Conservation (phyloP, 2,113 vertebrate genomes). For the Struthio camelus region DNA sequence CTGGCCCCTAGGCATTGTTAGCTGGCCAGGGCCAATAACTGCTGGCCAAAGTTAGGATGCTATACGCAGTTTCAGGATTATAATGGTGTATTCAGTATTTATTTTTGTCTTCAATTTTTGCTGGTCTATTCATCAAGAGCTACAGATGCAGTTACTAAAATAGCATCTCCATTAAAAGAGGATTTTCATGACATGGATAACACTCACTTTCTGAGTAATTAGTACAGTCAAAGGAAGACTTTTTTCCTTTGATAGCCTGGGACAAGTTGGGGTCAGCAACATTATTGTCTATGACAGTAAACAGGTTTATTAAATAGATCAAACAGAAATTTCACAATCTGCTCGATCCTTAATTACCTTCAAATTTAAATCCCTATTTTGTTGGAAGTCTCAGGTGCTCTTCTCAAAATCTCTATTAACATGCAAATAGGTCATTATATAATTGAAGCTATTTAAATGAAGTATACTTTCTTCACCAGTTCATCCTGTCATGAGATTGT, state of each 20-base stretch:
- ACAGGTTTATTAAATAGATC: slow-evolving; percentile 67
- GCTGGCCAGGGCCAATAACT: neutral
- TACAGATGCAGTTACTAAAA: slow-evolving; percentile 1
- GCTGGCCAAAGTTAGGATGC: neutral
- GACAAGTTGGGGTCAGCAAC: slow-evolving; percentile 39
- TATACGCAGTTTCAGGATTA: neutral
- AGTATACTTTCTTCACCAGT: slow-evolving; percentile 34
- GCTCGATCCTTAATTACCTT: slow-evolving; percentile 65
- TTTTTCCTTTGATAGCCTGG: slow-evolving; percentile 17
- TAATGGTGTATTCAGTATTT: neutral
- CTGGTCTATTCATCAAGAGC: neutral
- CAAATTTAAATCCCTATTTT: slow-evolving; percentile 68
- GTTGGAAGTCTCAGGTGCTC: slow-evolving; percentile 65
- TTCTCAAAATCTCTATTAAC: slow-evolving; percentile 72
- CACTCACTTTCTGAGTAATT: neutral
- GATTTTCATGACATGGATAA: neutral
- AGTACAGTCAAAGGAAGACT: neutral
- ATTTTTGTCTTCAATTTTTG: neutral
- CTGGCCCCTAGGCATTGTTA: neutral
- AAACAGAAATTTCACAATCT: slow-evolving; percentile 64
- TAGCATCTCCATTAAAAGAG: neutral
- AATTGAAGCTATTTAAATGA: slow-evolving; percentile 70
- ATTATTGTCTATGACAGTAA: slow-evolving; percentile 41
- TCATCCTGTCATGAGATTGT: slow-evolving; percentile 28
- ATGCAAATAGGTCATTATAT: slow-evolving; percentile 74